These are phyloP conservation scores for Cephalopterus ornatus DNA, from an alignment of 2,113 vertebrate species.

Conservation along the genomic window DNA sequence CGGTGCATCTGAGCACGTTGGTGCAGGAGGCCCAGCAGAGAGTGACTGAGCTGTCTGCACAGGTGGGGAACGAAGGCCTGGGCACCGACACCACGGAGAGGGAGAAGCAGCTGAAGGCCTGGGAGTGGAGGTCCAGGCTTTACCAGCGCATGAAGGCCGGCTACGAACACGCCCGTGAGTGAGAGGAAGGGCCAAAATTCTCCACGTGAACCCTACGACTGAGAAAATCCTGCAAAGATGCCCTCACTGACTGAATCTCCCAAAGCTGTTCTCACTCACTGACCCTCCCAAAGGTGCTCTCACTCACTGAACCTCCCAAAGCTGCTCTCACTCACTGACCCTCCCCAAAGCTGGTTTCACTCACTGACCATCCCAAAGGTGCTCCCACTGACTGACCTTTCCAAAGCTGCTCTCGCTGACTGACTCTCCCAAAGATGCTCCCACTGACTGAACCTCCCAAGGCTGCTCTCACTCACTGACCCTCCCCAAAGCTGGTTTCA, in stretches of 20 bases:
- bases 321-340: neutral
- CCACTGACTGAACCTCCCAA: neutral
- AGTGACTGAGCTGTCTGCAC: constrained; percentile 80
- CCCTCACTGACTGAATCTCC: neutral
- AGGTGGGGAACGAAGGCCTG: constrained; percentile 79
- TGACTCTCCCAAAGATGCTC: neutral
- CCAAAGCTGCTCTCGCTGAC: neutral
- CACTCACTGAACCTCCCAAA: neutral
- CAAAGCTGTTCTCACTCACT: neutral
- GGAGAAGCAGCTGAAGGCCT: constrained; percentile 88
- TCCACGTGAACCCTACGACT: neutral
- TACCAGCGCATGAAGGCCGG: constrained; percentile 91
- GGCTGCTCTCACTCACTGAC: neutral
- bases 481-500: neutral
- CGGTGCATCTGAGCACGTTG: constrained; percentile 79
- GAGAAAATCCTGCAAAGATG: neutral
- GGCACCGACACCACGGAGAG: constrained; percentile 82
- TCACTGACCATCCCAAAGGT: neutral
- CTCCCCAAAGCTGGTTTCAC: too few species aligned
- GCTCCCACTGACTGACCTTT: neutral
- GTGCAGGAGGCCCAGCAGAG: constrained; percentile 88
- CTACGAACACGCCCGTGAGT: constrained; percentile 91
- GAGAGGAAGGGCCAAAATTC: rapidly evolving
- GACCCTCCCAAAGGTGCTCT: neutral
- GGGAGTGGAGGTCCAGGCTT: constrained; percentile 91